These are phyloP conservation scores for Eupithecia abbreviata DNA, from an alignment of 2,888 invertebrate genomes.

Conservation along the genomic window DNA sequence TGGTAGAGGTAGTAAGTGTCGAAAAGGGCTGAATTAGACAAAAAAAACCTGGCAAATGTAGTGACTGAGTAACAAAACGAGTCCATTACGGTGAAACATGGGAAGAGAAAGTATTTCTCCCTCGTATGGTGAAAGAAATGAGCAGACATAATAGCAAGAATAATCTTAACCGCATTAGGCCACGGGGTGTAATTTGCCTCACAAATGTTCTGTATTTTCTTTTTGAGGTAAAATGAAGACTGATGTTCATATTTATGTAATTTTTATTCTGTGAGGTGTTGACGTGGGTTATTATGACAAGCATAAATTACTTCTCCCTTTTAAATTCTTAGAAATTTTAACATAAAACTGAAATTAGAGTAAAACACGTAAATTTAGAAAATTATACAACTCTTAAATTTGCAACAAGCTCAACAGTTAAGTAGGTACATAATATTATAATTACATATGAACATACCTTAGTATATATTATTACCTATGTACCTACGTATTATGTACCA, in stretches of 20 bases:
- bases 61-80: constrained; percentile 21
- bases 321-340: background rate
- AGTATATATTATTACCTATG: too few relatives aligned
- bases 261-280: constrained; percentile 37
- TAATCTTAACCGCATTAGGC: constrained; percentile 66
- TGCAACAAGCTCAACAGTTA: too few relatives aligned
- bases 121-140: constrained; percentile 47
- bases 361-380: background rate
- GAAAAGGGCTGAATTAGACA: background rate
- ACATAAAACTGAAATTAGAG: background rate
- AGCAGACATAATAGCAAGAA: constrained; percentile 49
- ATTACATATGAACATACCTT: too few relatives aligned
- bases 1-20: background rate
- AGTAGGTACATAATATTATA: too few relatives aligned
- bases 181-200: constrained; percentile 67
- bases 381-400: too few relatives aligned
- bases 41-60: background rate
- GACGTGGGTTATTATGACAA: constrained; percentile 19
- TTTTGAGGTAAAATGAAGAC: constrained; percentile 47
- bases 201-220: constrained; percentile 63
- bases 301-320: background rate
- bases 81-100: constrained; percentile 43
- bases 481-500: too few relatives aligned
- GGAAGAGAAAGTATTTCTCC: constrained; percentile 41
- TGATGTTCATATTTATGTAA: constrained; percentile 52